Evolutionary conservation across 1,140 invertebrate genomes (phyloP).

Genomic region (Oscheius sp.): DNA sequence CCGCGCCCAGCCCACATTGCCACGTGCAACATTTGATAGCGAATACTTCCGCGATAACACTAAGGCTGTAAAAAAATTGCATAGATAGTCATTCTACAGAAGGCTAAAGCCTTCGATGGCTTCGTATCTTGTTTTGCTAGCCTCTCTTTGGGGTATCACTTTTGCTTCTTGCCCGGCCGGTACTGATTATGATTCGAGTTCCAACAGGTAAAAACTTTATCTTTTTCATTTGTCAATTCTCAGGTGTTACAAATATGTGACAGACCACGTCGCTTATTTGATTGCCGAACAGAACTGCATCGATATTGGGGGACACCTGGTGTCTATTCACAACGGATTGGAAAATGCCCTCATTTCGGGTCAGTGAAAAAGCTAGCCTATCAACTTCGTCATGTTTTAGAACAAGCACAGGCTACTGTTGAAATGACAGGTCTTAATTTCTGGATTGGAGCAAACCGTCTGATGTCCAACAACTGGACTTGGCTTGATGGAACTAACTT

Average conservation of each 20-base stretch:
- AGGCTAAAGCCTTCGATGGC: too few relatives aligned
- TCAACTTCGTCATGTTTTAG: too few relatives aligned
- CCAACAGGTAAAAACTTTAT: neutral
- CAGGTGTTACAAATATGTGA: neutral
- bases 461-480: neutral
- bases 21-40: too few relatives aligned
- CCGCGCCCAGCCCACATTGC: too few relatives aligned
- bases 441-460: neutral
- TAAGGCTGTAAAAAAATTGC: too few relatives aligned
- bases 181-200: neutral
- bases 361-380: neutral
- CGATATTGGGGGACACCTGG: neutral
- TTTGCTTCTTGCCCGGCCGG: neutral
- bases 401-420: neutral
- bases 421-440: neutral
- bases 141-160: too few relatives aligned
- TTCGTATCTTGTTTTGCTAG: too few relatives aligned
- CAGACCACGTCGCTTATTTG: neutral
- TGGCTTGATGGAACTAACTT: neutral
- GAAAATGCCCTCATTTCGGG: neutral
- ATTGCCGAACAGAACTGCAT: conserved; percentile 2
- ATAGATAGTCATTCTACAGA: too few relatives aligned
- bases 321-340: neutral
- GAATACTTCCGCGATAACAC: too few relatives aligned
- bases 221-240: neutral